phyloP scores from a whole-genome alignment of 2,797 vertebrate genomes.

The Pogoniulus pusillus region DNA sequence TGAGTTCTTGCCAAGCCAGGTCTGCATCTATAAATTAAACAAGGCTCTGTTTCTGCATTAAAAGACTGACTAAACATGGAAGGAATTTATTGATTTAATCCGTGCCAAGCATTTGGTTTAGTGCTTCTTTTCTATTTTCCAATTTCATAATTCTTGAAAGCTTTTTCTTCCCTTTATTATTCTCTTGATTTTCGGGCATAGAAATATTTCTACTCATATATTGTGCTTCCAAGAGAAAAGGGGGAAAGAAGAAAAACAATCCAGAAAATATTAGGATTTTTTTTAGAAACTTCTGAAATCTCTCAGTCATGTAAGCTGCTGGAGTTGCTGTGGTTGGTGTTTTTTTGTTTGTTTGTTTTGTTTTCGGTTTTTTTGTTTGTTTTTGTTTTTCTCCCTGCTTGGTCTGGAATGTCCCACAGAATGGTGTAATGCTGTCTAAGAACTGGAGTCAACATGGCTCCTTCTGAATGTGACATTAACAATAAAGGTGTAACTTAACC shows the following conservation, averaged over 20 bases:
- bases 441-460: neutral
- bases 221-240: neutral
- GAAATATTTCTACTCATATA: neutral
- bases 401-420: neutral
- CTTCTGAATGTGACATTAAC: neutral
- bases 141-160: neutral
- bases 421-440: rapidly evolving
- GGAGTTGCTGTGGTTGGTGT: neutral
- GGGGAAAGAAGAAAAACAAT: neutral
- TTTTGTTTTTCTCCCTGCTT: neutral
- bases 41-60: neutral
- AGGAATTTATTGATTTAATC: neutral
- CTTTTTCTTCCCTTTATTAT: neutral
- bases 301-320: neutral
- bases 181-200: neutral
- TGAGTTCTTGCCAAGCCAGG: neutral
- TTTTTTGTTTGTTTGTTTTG: too few relatives aligned
- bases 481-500: neutral
- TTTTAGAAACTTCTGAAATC: neutral
- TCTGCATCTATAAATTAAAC: neutral
- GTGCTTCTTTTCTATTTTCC: neutral
- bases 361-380: too few relatives aligned
- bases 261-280: neutral
- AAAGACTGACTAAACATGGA: neutral
- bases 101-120: neutral